Evolutionary conservation across 2,113 vertebrate genomes (phyloP), one percentile per base, ranked within the genome.

Genomic region (Neofelis nebulosa): DNA sequence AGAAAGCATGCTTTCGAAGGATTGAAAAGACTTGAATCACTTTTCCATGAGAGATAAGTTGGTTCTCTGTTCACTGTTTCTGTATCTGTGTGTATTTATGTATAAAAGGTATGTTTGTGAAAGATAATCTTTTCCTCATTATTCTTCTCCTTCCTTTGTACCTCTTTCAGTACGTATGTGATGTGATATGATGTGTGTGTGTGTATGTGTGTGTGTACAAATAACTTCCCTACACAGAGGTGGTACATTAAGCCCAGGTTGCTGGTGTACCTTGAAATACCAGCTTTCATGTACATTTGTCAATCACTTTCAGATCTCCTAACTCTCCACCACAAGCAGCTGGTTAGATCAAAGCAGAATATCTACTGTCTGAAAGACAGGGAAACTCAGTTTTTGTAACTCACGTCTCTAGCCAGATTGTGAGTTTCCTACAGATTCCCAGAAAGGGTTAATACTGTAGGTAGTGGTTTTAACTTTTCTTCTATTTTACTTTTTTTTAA

Each of bases 311-410:
- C 93, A 94, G 16, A 73, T 61, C 80, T 19, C 57, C 92, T 88
- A 38, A 74, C 25, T 92, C 57, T 63, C 1, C 11, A 71, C 45
- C 74, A 52, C 25, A 18, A 65, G 45, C 27, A 80, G 27, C 76
- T 86, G 89, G 52, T 96, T 76, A 95, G 38, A 96, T 85, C 71
- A 88, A 95, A 94, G 36, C 38, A 4, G 74, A 85, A 6, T 81
- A 38, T 63, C 52, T 82, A 29, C 55, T 85, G 1, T 63, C 29
- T 41, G 45, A 90, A 90, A 88, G 57, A 65, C 8, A 84, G 76
- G 0, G 2, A 69, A 95, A 55, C 31, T 41, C 76, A 66, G 25
- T 71, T 61, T 86, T 93, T 80, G 12, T 90, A 66, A 89, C 45
- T 69, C 6, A 0, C 16, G 9, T 82, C 19, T 52, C 3, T 48